phyloP scores from a whole-genome alignment of 2,113 vertebrate genomes.

The Balaeniceps rex region DNA sequence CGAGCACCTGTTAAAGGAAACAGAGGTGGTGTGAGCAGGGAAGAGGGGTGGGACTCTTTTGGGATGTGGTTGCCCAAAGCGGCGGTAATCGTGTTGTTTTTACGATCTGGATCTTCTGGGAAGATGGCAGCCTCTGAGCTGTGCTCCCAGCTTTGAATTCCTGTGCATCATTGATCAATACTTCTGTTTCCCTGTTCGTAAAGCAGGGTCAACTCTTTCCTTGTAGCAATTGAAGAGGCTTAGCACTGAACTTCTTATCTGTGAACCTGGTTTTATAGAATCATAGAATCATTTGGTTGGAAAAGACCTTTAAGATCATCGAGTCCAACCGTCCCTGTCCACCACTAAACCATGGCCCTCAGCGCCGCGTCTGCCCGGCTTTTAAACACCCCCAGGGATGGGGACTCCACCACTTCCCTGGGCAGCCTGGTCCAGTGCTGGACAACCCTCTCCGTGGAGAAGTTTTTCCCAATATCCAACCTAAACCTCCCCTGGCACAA shows the following conservation, averaged over 20 bases:
- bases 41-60: too few species aligned
- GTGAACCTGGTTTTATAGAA: not conserved
- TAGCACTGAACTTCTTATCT: not conserved
- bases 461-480: too few species aligned
- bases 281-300: too few species aligned
- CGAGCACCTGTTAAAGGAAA: not conserved
- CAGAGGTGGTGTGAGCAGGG: not conserved
- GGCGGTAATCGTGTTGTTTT: not conserved
- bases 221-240: not conserved
- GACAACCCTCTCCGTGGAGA: too few species aligned
- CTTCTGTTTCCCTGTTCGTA: accelerated
- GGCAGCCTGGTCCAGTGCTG: too few species aligned
- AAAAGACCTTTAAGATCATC: too few species aligned
- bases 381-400: too few species aligned
- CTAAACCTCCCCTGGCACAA: too few species aligned
- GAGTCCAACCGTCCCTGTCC: too few species aligned
- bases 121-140: accelerated
- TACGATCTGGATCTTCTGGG: not conserved
- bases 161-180: accelerated
- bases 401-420: too few species aligned
- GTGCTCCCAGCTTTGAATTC: not conserved
- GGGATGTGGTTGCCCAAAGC: not conserved
- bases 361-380: too few species aligned
- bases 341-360: too few species aligned
- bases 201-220: not conserved